Conservation (phyloP, 2,888 invertebrate genomes). For the Lampropteryx suffumata region DNA sequence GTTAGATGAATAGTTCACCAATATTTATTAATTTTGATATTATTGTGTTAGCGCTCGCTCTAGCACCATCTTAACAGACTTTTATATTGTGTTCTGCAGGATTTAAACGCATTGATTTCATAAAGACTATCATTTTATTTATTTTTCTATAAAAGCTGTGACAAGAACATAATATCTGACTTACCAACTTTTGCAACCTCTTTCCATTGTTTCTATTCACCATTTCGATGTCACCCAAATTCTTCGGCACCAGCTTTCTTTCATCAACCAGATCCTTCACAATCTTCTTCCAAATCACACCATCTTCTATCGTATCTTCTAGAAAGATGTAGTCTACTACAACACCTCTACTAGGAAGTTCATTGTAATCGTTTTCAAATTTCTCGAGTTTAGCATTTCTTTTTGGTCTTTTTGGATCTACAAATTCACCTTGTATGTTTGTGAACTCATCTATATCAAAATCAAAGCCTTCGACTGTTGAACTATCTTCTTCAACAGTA, state of each 20-base stretch:
- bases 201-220: conserved; percentile 33
- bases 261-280: conserved; percentile 56
- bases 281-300: conserved; percentile 33
- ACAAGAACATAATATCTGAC: no score
- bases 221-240: conserved; percentile 55
- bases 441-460: conserved; percentile 49
- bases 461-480: conserved; percentile 43
- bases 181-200: conserved; percentile 37
- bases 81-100: no score
- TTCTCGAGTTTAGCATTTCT: conserved; percentile 40
- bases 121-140: no score
- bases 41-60: no score
- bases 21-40: no score
- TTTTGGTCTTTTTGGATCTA: conserved; percentile 25
- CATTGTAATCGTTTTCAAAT: conserved; percentile 44
- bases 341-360: conserved; percentile 42
- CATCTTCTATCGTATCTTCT: conserved; percentile 38
- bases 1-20: no score
- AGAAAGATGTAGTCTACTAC: conserved; percentile 60
- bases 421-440: conserved; percentile 42
- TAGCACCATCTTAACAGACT: no score
- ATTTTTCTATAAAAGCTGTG: no score
- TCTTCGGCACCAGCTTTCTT: conserved; percentile 49
- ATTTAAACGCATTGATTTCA: no score
- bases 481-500: conserved; percentile 47